Base-by-base conservation (phyloP, 2,888 invertebrate genomes). In the Margaritifera margaritifera region DNA sequence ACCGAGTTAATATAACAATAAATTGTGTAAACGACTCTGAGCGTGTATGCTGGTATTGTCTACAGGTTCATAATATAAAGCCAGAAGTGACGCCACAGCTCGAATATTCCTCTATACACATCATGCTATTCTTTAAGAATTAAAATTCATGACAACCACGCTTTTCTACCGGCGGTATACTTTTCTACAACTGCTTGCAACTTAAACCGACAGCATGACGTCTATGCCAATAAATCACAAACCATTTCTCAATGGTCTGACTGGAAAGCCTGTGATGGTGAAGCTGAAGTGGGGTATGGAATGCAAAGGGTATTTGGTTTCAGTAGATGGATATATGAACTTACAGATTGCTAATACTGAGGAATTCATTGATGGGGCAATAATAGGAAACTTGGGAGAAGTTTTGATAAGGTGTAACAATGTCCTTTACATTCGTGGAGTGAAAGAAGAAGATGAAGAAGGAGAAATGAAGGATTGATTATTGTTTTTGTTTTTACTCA, bases 211-310 rank as follows among this genome's bases (percentile, higher is more conserved):
- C n/a, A n/a, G n/a, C n/a, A n/a, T n/a, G n/a, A n/a, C n/a, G 86
- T 76, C 85, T 27, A 71, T 87, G 64, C 89, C 89, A 66, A 86
- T 99, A 89, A 99, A 99, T 91, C 99, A 99, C 6, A 99, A 99
- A 92, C 99, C 99, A 74, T 99, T 98, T 91, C 92, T 99, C 66
- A 99, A 99, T 92, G 96, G 96, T 87, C 92, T 99, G 62, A 99
- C 98, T 1, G 99, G 99, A 22, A 99, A 99, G 91, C 94, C 97
- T 57, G 98, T 99, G 56, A 93, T 98, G 90, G 98, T 99, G 4
- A 99, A 99, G 91, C 92, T 99, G 74, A 99, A 99, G 90, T 99
- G 99, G 99, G 99, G 99, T 51, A 99, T 99, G 90, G 99, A 99
- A 91, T 99, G 99, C 91, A 98, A 98, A 93, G 99, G 99, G 20